A percentile compares a stretch with the other conserved stretches of the same genome.
Conservation (phyloP, 2,113 vertebrate genomes). For the Benitochromis conjunctus region DNA sequence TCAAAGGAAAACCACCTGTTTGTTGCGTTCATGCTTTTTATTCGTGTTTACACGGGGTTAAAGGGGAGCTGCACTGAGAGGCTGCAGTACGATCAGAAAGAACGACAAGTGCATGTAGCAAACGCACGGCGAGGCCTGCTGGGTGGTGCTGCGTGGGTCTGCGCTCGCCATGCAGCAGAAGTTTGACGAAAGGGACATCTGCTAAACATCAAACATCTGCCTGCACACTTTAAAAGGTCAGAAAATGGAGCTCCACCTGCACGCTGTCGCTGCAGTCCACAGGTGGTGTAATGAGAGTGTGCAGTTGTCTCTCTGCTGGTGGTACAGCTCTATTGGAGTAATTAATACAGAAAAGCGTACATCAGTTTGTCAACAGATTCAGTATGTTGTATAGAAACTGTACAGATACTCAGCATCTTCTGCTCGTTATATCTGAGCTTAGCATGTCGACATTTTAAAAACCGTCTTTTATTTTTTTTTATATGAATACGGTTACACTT, state of each 20-base stretch:
- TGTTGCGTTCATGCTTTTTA: not conserved
- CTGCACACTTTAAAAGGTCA: not conserved
- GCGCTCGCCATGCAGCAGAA: not conserved
- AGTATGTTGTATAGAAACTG: constrained; percentile 35
- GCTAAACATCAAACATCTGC: not conserved
- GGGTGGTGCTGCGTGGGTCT: constrained; percentile 16
- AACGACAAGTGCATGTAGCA: not conserved
- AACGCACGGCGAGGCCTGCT: constrained; percentile 8
- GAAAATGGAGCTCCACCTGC: not conserved
- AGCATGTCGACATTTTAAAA: constrained; percentile 5
- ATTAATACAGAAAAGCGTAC: constrained; percentile 25
- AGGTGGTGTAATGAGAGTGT: not conserved
- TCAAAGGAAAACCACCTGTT: constrained; percentile 16
- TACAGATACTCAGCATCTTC: constrained; percentile 44
- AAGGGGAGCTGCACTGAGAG: constrained; percentile 9
- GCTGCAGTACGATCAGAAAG: not conserved
- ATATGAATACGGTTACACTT: constrained; percentile 44
- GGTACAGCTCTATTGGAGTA: constrained; percentile 4
- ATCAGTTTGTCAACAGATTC: not conserved
- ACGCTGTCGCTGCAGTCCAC: not conserved
- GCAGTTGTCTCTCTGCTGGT: not conserved
- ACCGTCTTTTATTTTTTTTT: constrained; percentile 36
- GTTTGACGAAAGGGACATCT: not conserved
- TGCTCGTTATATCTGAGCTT: constrained; percentile 36
- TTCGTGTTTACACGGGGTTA: not conserved